Evolutionary conservation across 1,140 invertebrate genomes (phyloP).

Genomic region (Pomacea maculata): DNA sequence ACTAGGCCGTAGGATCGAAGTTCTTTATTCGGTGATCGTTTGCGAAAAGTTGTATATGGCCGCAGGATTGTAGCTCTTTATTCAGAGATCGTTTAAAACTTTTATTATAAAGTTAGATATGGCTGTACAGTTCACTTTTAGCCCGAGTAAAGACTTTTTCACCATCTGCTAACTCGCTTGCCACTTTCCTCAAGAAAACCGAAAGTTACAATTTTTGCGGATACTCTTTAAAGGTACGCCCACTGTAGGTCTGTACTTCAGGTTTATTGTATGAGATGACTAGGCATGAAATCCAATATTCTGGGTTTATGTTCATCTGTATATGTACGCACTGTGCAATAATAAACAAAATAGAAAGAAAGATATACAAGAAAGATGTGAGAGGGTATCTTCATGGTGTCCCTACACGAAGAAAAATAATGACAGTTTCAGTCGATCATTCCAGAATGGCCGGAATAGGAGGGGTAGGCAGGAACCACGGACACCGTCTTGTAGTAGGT

Average conservation of each 20-base stretch:
- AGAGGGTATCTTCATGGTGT: background rate
- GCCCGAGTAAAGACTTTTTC: background rate
- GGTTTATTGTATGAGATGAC: background rate
- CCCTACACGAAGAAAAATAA: background rate
- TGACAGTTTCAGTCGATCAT: background rate
- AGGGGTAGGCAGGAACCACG: background rate
- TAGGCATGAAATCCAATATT: background rate
- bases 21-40: too few species aligned
- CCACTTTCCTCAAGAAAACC: too few species aligned
- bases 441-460: background rate
- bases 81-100: too few species aligned
- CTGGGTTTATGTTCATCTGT: background rate
- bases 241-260: background rate
- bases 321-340: background rate
- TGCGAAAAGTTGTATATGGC: too few species aligned
- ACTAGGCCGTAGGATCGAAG: too few species aligned
- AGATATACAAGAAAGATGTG: background rate
- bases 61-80: too few species aligned
- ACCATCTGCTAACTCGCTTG: too few species aligned
- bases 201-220: too few species aligned
- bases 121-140: background rate
- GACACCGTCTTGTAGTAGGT: conserved; percentile 8
- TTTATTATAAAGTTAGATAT: background rate
- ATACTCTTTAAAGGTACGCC: background rate
- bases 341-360: background rate